Conservation (phyloP, 1,140 invertebrate species). For the Trichonephila clavipes region DNA sequence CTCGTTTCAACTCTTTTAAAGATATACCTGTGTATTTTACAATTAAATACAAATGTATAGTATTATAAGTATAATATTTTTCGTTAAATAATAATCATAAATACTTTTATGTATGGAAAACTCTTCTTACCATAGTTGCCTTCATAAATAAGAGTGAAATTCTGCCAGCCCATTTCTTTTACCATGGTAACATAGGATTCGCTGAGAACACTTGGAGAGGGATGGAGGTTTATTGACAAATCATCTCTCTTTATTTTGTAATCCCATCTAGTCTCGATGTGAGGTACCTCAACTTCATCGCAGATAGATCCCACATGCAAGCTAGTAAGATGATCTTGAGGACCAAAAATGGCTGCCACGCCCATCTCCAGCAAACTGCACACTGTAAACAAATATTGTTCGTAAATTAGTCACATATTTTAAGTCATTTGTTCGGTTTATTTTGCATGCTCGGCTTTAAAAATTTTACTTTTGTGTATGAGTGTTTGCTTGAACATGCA, state of each 20-base stretch:
- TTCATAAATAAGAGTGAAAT: constrained; percentile 96
- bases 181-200: constrained; percentile 92
- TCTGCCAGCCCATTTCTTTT: constrained; percentile 93
- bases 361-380: constrained; percentile 92
- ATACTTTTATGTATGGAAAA: neutral
- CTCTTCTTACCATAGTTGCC: constrained; percentile 90
- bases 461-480: no score
- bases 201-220: constrained; percentile 92
- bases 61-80: no score
- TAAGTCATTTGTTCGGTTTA: no score
- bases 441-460: no score
- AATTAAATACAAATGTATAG: no score
- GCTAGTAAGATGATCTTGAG: constrained; percentile 92
- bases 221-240: constrained; percentile 96
- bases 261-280: constrained; percentile 96
- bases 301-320: constrained; percentile 97
- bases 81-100: no score
- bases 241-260: constrained; percentile 88
- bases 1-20: no score
- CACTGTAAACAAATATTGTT: constrained; percentile 83
- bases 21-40: no score
- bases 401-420: no score
- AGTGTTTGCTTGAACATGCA: no score
- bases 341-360: constrained; percentile 95
- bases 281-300: constrained; percentile 97